Conservation (phyloP, 2,113 vertebrate genomes). For the Carettochelys insculpta region DNA sequence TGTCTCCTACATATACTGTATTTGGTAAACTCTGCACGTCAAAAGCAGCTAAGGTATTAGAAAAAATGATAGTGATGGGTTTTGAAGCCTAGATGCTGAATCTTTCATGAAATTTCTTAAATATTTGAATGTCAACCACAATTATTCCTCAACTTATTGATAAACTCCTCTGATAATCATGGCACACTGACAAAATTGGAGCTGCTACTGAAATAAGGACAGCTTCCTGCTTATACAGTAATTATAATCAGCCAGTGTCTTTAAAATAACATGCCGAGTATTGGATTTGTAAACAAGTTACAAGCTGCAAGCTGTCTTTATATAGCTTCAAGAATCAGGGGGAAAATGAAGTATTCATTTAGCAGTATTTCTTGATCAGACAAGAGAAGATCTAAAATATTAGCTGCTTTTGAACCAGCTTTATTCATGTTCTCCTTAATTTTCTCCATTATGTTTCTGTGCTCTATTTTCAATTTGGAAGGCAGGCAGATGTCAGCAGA, state of each 20-base stretch:
- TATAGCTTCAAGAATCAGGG: neutral
- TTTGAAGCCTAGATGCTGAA: neutral
- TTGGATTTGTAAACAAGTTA: neutral
- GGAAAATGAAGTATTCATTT: neutral
- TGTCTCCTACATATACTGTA: neutral
- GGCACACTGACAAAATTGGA: neutral
- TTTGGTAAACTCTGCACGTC: neutral
- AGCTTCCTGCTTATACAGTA: neutral
- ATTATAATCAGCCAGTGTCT: neutral
- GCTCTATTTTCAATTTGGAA: conserved; percentile 9
- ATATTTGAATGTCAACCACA: neutral
- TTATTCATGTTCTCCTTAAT: conserved; percentile 2
- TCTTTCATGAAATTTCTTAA: neutral
- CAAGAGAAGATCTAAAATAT: conserved; percentile 1
- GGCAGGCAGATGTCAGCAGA: conserved; percentile 27
- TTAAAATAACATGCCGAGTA: neutral
- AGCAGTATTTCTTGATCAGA: neutral
- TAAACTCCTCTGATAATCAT: neutral
- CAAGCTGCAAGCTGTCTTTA: neutral
- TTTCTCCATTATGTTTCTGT: neutral
- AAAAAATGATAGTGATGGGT: neutral
- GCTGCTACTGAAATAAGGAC: neutral
- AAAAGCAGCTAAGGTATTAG: neutral
- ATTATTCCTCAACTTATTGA: neutral
- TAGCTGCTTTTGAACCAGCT: neutral